A percentile compares a stretch with the other conserved stretches of the same genome.
phyloP scores from a whole-genome alignment of 2,888 invertebrate genomes.

The Venustoraphidia nigricollis region DNA sequence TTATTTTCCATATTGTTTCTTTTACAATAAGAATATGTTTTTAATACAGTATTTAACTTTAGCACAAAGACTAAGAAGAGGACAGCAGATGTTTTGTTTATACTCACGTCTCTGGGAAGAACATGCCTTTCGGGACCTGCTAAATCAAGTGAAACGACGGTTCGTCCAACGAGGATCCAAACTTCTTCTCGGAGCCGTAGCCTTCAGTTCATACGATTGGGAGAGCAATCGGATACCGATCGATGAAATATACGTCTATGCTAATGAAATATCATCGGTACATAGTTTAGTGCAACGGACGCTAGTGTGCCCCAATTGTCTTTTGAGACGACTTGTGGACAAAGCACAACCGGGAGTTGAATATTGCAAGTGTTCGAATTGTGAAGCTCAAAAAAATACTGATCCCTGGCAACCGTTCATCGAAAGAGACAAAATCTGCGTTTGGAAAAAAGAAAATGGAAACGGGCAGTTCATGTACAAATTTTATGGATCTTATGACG shows the following conservation, averaged over 20 bases:
- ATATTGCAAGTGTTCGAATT: conserved; percentile 31
- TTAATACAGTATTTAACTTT: no score
- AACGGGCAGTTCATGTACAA: conserved; percentile 67
- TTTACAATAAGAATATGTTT: no score
- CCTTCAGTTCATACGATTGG: conserved; percentile 43
- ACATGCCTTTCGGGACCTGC: conserved; percentile 35
- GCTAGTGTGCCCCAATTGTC: conserved; percentile 33
- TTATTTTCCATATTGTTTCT: no score
- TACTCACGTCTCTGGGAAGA: conserved; percentile 49
- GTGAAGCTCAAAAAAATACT: conserved; percentile 11
- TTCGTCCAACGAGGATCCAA: conserved; percentile 32
- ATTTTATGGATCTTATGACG: conserved; percentile 70
- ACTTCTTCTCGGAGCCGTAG: conserved; percentile 37
- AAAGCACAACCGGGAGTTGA: conserved; percentile 24
- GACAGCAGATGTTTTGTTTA: conserved; percentile 45
- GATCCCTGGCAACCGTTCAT: conserved; percentile 57
- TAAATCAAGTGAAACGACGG: conserved; percentile 28
- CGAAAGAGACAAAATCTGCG: conserved; percentile 60
- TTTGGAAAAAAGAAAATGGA: conserved; percentile 61
- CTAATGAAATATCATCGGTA: conserved; percentile 41
- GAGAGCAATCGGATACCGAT: conserved; percentile 39
- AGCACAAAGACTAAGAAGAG: conserved; percentile 43
- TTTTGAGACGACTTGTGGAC: conserved; percentile 27
- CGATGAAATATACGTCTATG: conserved; percentile 36
- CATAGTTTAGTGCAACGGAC: conserved; percentile 34